Evolutionary conservation across 2,888 invertebrate species (phyloP).

Genomic region (Acrocera orbiculus): DNA sequence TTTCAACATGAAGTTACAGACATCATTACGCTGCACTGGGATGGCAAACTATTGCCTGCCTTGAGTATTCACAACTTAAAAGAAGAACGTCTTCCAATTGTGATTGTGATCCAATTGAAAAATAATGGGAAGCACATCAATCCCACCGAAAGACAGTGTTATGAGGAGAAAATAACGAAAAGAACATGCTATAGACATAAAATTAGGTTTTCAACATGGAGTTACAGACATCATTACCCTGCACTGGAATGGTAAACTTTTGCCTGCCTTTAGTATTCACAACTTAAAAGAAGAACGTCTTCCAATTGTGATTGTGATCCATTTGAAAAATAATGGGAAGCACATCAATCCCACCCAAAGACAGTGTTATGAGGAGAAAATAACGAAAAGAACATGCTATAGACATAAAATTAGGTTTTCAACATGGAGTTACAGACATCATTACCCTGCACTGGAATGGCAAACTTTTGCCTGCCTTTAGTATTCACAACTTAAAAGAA

Average conservation of each 20-base stretch:
- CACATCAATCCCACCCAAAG: no score
- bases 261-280: slow-evolving; percentile 14
- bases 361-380: no score
- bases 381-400: slow-evolving; percentile 15
- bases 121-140: no score
- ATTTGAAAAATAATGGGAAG: no score
- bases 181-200: slow-evolving; percentile 17
- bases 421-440: slow-evolving; percentile 18
- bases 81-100: slow-evolving; percentile 19
- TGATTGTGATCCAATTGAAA: no score
- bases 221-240: slow-evolving; percentile 18
- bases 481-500: slow-evolving; percentile 13
- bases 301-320: slow-evolving; percentile 19
- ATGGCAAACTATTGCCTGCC: slow-evolving; percentile 20
- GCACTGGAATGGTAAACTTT: slow-evolving; percentile 21
- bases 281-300: slow-evolving; percentile 16
- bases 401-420: slow-evolving; percentile 19
- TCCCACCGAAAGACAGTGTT: no score
- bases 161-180: slow-evolving; percentile 11
- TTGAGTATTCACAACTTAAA: slow-evolving; percentile 9
- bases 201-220: slow-evolving; percentile 19
- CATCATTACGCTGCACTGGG: slow-evolving; percentile 18
- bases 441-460: slow-evolving; percentile 10
- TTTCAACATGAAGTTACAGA: slow-evolving; percentile 20
- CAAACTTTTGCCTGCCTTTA: slow-evolving; percentile 10